These are phyloP conservation scores for Larimichthys polyactis DNA, from an alignment of 2,113 vertebrate species.

Conservation along the genomic window DNA sequence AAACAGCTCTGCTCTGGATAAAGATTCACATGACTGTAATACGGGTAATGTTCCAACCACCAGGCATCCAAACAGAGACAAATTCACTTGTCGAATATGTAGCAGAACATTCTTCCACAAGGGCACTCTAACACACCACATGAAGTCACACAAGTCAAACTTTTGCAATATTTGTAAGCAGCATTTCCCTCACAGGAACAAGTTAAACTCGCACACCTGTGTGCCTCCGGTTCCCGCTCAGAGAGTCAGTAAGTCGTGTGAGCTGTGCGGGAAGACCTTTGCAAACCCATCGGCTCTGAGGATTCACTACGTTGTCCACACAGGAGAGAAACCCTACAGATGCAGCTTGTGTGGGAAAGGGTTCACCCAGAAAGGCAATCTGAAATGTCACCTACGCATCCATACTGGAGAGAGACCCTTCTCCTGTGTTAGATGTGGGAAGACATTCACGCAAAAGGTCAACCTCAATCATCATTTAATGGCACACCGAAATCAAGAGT, in stretches of 20 bases:
- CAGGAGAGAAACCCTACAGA: conserved; percentile 75
- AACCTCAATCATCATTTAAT: conserved; percentile 78
- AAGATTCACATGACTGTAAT: conserved; percentile 37
- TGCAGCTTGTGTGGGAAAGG: conserved; percentile 73
- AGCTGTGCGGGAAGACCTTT: conserved; percentile 76
- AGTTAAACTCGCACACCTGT: conserved; percentile 66
- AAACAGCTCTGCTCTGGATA: conserved; percentile 4
- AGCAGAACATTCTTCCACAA: conserved; percentile 69
- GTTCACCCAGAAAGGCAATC: conserved; percentile 80
- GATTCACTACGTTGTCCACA: conserved; percentile 76
- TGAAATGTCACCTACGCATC: conserved; percentile 77
- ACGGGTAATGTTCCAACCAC: conserved; percentile 1
- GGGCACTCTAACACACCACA: conserved; percentile 73
- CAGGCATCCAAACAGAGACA: conserved; percentile 14
- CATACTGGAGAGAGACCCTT: conserved; percentile 79
- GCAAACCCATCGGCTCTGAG: conserved; percentile 71
- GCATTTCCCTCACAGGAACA: conserved; percentile 54
- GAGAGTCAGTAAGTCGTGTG: conserved; percentile 51
- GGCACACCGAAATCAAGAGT: conserved; percentile 59
- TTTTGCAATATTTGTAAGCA: conserved; percentile 73
- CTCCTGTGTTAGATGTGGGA: conserved; percentile 73
- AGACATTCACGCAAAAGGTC: conserved; percentile 75
- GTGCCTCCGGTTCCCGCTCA: conserved; percentile 18
- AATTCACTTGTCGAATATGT: conserved; percentile 69
- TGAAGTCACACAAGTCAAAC: conserved; percentile 73